These are phyloP conservation scores for Atherinomorus stipes DNA, from an alignment of 2,113 vertebrate species.

Conservation along the genomic window DNA sequence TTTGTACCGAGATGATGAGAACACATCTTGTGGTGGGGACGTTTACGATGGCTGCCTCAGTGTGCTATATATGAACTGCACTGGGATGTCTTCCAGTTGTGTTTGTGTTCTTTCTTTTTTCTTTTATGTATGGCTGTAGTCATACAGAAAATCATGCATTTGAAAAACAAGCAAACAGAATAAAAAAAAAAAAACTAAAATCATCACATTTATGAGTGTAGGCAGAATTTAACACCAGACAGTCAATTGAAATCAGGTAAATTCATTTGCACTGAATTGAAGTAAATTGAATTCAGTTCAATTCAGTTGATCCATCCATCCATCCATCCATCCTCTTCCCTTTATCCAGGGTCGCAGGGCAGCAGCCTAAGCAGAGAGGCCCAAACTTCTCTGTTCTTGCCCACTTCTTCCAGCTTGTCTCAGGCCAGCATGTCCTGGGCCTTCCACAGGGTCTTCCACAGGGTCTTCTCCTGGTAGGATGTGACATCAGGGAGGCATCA, in stretches of 20 bases:
- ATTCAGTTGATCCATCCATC: too few species aligned
- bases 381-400: too few species aligned
- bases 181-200: neutral
- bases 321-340: too few species aligned
- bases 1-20: constrained; percentile 47
- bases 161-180: neutral
- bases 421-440: too few species aligned
- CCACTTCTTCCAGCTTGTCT: too few species aligned
- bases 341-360: too few species aligned
- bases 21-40: constrained; percentile 35
- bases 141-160: neutral
- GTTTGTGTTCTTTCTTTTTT: neutral
- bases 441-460: too few species aligned
- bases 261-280: neutral
- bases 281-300: neutral
- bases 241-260: neutral
- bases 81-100: constrained; percentile 16
- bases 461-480: too few species aligned
- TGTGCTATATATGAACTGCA: constrained; percentile 25
- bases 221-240: too few species aligned
- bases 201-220: too few species aligned
- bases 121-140: neutral
- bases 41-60: constrained; percentile 22
- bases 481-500: too few species aligned
- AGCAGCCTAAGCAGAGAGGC: too few species aligned